Evolutionary conservation across 2,113 vertebrate genomes (phyloP), one percentile per base, ranked within the genome.

Genomic region (Phalacrocorax pelagicus): DNA sequence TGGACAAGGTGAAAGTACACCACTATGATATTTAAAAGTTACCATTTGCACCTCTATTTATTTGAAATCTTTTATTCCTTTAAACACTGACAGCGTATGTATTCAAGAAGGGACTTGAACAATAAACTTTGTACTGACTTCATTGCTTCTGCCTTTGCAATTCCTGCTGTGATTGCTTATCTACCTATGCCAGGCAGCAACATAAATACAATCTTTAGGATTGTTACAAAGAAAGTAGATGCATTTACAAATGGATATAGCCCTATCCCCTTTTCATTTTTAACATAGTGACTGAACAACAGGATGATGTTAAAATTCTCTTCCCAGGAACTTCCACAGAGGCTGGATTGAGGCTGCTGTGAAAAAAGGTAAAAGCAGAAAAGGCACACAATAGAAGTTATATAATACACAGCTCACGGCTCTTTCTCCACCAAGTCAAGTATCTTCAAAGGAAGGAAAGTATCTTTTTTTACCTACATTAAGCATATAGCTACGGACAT

Each of bases 41-140:
- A 90, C 5, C 49, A 54, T 73, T 88, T 96, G 78, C 15, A 94
- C 40, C n/a, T 93, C 63, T 80, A 38, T 88, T 92, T 96, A 79
- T 95, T 96, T 94, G 42, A 94, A 75, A 82, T 90, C 20, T 93
- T 90, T 89, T 51, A 81, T 52, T 96, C 20, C 82, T 46, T 85
- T 91, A 94, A 91, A 88, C 38, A 69, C 12, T 70, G 46, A 66
- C 84, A 81, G 65, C 40, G 82, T 24, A 6, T 49, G 92, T 93
- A 30, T 72, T 96, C 81, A 93, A 97, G 82, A 86, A 92, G 15
- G 34, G 94, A 83, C 46, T 61, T 85, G 27, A 82, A 19, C 75
- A 95, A 95, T 82, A 87, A 90, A 73, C 83, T 95, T 74, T 73
- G 61, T 91, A 96, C 44, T 90, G 91, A 90, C 65, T 90, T 96